A percentile compares a stretch with the other conserved stretches of the same genome.
Evolutionary conservation across 2,113 vertebrate genomes (phyloP).

Genomic region (Xenus cinereus): DNA sequence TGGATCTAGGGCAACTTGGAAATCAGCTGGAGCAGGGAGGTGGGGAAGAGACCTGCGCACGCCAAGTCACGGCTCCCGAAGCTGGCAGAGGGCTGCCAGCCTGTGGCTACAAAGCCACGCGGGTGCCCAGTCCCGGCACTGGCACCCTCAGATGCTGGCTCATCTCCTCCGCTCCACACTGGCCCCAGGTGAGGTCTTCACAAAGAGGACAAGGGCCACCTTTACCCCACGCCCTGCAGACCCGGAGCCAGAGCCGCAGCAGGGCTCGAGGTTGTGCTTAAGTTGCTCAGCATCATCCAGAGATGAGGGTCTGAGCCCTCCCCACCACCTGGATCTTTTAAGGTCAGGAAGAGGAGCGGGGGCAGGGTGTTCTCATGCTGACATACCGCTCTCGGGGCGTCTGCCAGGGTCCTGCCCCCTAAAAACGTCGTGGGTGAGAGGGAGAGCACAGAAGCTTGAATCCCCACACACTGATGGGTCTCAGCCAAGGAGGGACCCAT

Average conservation of each 20-base stretch:
- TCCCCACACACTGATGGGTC: rapidly evolving
- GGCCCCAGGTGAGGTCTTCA: neutral
- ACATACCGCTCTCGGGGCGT: neutral
- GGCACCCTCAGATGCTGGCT: neutral
- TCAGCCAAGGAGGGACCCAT: neutral
- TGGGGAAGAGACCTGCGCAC: neutral
- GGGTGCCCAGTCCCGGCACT: neutral
- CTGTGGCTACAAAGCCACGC: rapidly evolving
- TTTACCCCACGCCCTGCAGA: neutral
- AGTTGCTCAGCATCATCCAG: neutral
- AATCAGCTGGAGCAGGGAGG: neutral
- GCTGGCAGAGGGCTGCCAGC: neutral
- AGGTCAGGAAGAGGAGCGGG: neutral
- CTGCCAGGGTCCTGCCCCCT: neutral
- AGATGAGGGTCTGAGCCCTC: neutral
- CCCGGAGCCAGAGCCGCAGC: rapidly evolving
- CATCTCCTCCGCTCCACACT: neutral
- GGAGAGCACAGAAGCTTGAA: neutral
- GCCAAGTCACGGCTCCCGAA: rapidly evolving
- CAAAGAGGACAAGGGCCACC: neutral
- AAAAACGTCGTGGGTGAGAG: neutral
- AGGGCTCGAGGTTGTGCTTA: neutral
- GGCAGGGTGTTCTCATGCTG: rapidly evolving
- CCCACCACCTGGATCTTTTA: neutral
- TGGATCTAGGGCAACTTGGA: slow-evolving; percentile 56